These are phyloP conservation scores for Acipenser ruthenus DNA, from an alignment of 2,797 vertebrate genomes.

Conservation along the genomic window DNA sequence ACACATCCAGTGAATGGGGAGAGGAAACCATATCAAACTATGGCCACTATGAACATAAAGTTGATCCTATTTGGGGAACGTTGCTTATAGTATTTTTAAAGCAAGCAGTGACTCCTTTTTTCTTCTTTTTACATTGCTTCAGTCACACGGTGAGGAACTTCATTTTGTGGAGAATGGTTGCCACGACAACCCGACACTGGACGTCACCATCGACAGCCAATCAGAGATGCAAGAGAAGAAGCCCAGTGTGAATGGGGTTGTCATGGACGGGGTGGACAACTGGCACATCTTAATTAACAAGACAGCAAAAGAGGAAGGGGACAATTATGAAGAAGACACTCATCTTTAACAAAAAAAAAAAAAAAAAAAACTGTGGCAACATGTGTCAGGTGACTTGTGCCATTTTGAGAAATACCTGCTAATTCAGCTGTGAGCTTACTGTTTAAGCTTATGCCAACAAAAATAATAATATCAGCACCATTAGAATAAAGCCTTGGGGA, in stretches of 20 bases:
- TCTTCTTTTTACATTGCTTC: constrained; percentile 14
- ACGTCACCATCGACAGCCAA: constrained; percentile 84
- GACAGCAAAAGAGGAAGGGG: constrained; percentile 73
- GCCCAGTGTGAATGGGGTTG: constrained; percentile 29
- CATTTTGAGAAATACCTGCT: background rate
- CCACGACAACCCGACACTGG: constrained; percentile 79
- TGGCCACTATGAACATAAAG: too few relatives aligned
- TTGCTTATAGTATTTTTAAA: too few relatives aligned
- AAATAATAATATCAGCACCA: background rate
- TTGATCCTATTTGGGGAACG: too few relatives aligned
- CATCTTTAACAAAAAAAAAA: constrained; percentile 69
- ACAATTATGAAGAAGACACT: constrained; percentile 87
- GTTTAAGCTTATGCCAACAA: background rate
- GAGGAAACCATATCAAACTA: too few relatives aligned
- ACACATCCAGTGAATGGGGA: too few relatives aligned
- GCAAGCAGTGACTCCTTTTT: background rate
- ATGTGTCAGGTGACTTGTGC: constrained; percentile 11
- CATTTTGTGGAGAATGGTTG: too few relatives aligned
- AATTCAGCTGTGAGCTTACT: background rate
- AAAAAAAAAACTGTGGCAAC: constrained; percentile 8
- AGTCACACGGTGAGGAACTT: constrained; percentile 83
- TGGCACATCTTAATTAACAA: constrained; percentile 89
- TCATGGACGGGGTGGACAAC: constrained; percentile 55
- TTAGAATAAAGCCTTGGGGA: background rate
- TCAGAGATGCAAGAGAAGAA: constrained; percentile 84